These are phyloP conservation scores for Macrochelys suwanniensis DNA, from an alignment of 2,797 vertebrate genomes.

Conservation along the genomic window DNA sequence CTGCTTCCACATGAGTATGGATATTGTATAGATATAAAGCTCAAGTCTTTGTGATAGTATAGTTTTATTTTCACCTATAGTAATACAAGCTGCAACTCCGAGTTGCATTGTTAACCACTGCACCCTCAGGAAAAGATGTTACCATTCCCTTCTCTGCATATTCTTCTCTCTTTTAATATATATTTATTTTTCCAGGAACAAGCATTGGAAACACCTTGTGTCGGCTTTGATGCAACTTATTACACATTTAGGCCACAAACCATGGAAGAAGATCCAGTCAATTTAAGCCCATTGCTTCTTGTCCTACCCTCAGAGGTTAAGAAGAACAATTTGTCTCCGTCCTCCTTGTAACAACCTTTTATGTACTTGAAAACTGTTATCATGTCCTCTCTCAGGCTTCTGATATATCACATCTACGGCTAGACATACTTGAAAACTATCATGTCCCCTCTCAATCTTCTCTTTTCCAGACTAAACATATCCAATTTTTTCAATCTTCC, in stretches of 20 bases:
- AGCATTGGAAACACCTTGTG: slow-evolving; percentile 7
- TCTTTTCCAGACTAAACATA: too few relatives aligned
- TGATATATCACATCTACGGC: too few relatives aligned
- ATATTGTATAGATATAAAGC: not conserved
- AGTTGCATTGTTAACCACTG: not conserved
- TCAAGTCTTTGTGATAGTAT: not conserved
- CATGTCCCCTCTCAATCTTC: too few relatives aligned
- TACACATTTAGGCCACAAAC: not conserved
- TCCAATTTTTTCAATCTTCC: too few relatives aligned
- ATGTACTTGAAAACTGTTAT: too few relatives aligned
- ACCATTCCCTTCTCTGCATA: slow-evolving; percentile 1
- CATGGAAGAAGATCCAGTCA: not conserved
- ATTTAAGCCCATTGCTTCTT: too few relatives aligned
- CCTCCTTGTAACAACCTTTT: too few relatives aligned
- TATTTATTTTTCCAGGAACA: not conserved
- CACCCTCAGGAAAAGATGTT: not conserved
- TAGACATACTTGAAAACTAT: too few relatives aligned
- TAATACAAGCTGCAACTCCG: not conserved
- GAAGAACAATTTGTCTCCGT: too few relatives aligned
- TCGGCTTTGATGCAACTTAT: slow-evolving; percentile 33
- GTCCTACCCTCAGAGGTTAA: too few relatives aligned
- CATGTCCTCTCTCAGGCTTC: too few relatives aligned
- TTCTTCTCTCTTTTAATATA: slow-evolving; percentile 12
- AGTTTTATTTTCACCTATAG: not conserved
- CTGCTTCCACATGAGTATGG: not conserved